Percentiles rank a stretch among this genome's conserved stretches.
phyloP scores from a whole-genome alignment of 2,888 invertebrate genomes.

The Sussaba pulchella region DNA sequence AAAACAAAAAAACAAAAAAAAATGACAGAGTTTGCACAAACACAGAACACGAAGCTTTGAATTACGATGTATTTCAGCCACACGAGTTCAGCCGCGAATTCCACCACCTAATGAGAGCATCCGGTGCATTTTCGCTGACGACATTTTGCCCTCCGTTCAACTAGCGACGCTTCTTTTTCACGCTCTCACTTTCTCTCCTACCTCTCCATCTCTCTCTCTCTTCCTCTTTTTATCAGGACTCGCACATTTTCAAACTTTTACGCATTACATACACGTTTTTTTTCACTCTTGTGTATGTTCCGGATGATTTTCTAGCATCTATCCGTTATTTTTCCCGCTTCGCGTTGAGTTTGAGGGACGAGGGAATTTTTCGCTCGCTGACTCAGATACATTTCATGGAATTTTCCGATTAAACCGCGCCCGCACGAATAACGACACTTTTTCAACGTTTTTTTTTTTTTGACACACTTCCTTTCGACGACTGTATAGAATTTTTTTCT shows the following conservation, averaged over 20 bases:
- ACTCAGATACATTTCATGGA: slow-evolving; percentile 28
- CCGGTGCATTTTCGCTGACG: slow-evolving; percentile 66
- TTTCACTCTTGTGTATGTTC: slow-evolving; percentile 51
- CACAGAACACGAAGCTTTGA: slow-evolving; percentile 66
- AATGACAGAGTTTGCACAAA: slow-evolving; percentile 33
- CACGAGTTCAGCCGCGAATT: slow-evolving; percentile 65
- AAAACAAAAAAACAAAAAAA: background rate
- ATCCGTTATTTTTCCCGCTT: slow-evolving; percentile 2
- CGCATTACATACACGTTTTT: slow-evolving; percentile 57
- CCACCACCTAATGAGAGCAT: slow-evolving; percentile 61
- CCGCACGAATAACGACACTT: slow-evolving; percentile 60
- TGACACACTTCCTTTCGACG: background rate
- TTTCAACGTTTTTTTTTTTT: slow-evolving; percentile 31
- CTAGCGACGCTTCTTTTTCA: slow-evolving; percentile 33
- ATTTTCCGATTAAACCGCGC: slow-evolving; percentile 59
- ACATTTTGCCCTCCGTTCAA: slow-evolving; percentile 42
- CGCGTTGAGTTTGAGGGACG: background rate
- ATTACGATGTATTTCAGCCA: slow-evolving; percentile 72
- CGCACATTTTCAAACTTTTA: slow-evolving; percentile 54
- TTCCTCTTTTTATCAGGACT: slow-evolving; percentile 3
- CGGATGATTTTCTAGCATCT: slow-evolving; percentile 34
- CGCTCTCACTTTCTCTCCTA: background rate
- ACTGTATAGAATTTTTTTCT: too few relatives aligned
- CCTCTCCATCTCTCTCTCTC: slow-evolving; percentile 3
- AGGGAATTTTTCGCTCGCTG: slow-evolving; percentile 7